Evolutionary conservation across 1,140 invertebrate genomes (phyloP), one percentile per base, ranked within the genome.

Genomic region (Halyomorpha halys): DNA sequence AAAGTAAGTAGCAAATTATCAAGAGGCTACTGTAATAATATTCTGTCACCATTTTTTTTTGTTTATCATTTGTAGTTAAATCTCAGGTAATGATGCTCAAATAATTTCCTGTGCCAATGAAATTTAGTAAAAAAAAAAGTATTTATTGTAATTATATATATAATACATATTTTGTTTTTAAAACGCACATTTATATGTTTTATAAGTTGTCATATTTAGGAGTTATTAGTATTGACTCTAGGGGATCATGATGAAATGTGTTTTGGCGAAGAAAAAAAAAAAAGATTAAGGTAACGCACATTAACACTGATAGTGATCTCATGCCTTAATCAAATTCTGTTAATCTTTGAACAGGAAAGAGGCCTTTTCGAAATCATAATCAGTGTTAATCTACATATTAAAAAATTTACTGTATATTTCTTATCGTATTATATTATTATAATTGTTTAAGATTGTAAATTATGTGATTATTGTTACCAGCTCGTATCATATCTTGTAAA

Each of bases 381-480:
- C n/a, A 62, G 19, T 45, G 44, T 47, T 62, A 62, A 47, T 30
- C 13, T 19, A 47, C 21, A 18, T 8, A 18, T 23, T 39, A 30
- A 23, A n/a, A 30, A 44, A 14, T 18, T 39, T 18, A 18, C 16
- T 62, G 15, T 25, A 30, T 30, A 13, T 47, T 18, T 47, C 44
- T 18, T 47, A 62, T 45, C 45, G 61, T 15, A 47, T 62, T 47
- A 47, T 62, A 27, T 44, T 61, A 21, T 19, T 19, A 30, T 21
- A 44, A n/a, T 19, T 60, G 13, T 60, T 60, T 60, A 44, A 39
- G 27, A 60, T 16, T 60, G 59, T 60, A 60, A 34, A 60, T 60
- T 60, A 60, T 60, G 59, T 60, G 59, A 60, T 60, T 60, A 60
- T 60, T 60, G 59, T 62, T 62, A 62, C 44, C 61, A 45, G 45